Conservation (phyloP, 2,797 vertebrate species). For the Helarctos malayanus region DNA sequence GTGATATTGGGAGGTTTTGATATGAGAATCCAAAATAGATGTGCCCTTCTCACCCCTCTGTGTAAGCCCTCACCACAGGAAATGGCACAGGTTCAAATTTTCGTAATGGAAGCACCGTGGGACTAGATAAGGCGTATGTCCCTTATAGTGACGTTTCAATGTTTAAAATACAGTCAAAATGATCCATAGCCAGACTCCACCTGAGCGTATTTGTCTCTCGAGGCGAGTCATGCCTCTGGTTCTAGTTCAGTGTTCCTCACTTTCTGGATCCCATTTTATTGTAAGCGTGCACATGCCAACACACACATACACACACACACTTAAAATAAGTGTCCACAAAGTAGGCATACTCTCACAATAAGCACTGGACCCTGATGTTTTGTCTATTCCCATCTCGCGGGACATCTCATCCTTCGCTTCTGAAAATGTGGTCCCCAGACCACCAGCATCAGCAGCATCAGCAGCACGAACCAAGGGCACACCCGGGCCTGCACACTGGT, state of each 20-base stretch:
- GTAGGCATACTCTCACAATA: fast-evolving
- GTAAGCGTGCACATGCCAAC: fast-evolving
- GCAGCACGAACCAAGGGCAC: no score
- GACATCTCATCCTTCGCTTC: background rate
- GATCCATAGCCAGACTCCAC: conserved; percentile 87
- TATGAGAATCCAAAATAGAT: conserved; percentile 89
- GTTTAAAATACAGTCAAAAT: conserved; percentile 90
- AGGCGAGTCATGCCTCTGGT: conserved; percentile 73
- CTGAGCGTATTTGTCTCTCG: conserved; percentile 86
- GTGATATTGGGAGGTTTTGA: conserved; percentile 87
- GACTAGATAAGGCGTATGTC: conserved; percentile 89
- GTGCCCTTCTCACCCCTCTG: conserved; percentile 88
- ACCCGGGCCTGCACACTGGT: fast-evolving
- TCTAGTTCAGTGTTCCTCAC: conserved; percentile 45
- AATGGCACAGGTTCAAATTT: conserved; percentile 90
- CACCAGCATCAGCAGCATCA: background rate
- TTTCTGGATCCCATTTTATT: background rate
- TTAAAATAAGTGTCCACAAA: background rate
- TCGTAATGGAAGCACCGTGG: conserved; percentile 88
- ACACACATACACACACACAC: fast-evolving
- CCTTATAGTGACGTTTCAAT: conserved; percentile 87
- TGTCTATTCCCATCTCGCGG: fast-evolving
- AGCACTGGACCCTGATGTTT: fast-evolving
- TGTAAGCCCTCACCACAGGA: conserved; percentile 88
- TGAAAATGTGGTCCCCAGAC: background rate